Evolutionary conservation across 2,797 vertebrate species (phyloP).

Genomic region (Lophotriccus pileatus): DNA sequence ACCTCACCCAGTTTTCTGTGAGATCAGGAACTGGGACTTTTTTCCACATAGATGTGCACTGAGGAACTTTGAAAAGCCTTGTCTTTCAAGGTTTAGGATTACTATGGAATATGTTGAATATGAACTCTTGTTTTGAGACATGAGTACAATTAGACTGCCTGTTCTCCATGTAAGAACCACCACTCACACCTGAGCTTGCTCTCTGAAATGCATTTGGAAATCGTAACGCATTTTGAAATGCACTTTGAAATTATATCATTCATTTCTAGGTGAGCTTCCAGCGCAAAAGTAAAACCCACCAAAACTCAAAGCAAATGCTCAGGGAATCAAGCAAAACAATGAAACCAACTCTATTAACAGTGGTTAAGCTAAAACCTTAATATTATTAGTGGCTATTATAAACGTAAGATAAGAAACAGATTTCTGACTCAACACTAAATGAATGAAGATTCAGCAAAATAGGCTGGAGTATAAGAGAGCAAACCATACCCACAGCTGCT

Average conservation of each 20-base stretch:
- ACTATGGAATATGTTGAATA: neutral
- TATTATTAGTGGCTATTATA: neutral
- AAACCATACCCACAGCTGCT: neutral
- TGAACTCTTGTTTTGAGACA: neutral
- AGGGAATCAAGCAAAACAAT: neutral
- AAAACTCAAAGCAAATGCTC: neutral
- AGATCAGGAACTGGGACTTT: neutral
- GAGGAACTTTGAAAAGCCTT: neutral
- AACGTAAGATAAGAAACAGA: neutral
- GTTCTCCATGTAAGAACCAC: neutral
- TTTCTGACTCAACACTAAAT: neutral
- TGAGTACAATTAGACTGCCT: neutral
- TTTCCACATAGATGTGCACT: neutral
- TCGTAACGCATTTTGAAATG: neutral
- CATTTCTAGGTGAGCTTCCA: neutral
- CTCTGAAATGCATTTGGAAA: neutral
- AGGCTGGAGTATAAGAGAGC: neutral
- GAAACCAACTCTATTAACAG: neutral
- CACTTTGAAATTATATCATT: neutral
- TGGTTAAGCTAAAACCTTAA: neutral
- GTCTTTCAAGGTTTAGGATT: neutral
- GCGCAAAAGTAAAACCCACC: neutral
- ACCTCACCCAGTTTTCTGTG: accelerated
- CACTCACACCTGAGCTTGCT: neutral
- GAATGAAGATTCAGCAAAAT: neutral